Percentiles rank a stretch among this genome's conserved stretches.
Conservation (phyloP, 1,140 invertebrate genomes). For the Drosophila bifasciata region DNA sequence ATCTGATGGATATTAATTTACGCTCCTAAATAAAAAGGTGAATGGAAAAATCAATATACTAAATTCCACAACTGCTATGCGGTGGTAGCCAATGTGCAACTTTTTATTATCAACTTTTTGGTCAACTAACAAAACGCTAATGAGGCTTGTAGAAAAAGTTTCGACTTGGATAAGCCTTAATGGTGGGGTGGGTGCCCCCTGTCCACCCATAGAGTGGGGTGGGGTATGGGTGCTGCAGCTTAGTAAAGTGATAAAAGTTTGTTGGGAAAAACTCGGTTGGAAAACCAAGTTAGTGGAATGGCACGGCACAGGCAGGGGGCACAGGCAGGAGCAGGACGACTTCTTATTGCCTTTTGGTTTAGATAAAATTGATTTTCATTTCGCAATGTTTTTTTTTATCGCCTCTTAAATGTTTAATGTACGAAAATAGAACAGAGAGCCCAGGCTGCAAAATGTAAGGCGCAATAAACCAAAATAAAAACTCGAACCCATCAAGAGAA, state of each 20-base stretch:
- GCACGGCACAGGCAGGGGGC: slow-evolving; percentile 3
- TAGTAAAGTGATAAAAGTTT: slow-evolving; percentile 64
- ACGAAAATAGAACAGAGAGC: no score
- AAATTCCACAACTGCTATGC: slow-evolving; percentile 23
- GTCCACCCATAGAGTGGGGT: not conserved
- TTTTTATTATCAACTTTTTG: slow-evolving; percentile 67
- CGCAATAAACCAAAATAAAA: slow-evolving; percentile 59
- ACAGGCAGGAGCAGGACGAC: not conserved
- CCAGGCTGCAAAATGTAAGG: not conserved
- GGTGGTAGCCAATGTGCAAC: slow-evolving; percentile 12
- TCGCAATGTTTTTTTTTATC: slow-evolving; percentile 14
- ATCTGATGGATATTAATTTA: slow-evolving; percentile 24
- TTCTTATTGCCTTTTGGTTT: slow-evolving; percentile 22
- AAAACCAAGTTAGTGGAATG: slow-evolving; percentile 32
- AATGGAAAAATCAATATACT: slow-evolving; percentile 21
- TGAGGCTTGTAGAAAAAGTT: slow-evolving; percentile 66
- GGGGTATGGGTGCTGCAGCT: not conserved
- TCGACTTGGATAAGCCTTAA: slow-evolving; percentile 36
- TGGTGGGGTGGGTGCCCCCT: no score
- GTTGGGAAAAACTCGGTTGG: slow-evolving; percentile 25
- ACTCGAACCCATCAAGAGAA: slow-evolving; percentile 15
- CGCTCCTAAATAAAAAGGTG: slow-evolving; percentile 22
- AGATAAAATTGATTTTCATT: slow-evolving; percentile 36
- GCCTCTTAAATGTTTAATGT: not conserved
- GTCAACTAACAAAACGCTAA: slow-evolving; percentile 67